Base-by-base conservation (phyloP, 2,113 vertebrate species). In the Caloenas nicobarica region DNA sequence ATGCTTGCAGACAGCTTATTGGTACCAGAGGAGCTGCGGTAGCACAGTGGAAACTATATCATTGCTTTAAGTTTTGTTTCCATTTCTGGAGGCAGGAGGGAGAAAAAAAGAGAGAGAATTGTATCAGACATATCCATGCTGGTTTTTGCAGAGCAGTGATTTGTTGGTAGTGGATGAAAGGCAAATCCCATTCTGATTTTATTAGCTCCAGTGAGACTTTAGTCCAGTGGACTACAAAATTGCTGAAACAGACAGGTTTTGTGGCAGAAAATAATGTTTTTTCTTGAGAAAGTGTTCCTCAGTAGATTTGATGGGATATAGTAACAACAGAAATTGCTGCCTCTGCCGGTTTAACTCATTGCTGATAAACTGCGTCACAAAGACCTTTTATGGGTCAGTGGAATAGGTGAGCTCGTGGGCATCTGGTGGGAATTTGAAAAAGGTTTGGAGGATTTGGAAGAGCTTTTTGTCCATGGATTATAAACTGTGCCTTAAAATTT, bases 291-390 rank as follows among this genome's bases (percentile, higher is more conserved):
- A 38, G 11, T 36, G 5, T 57, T 89, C n/a, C 40, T 88, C 46
- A 3, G 36, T 50, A 81, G 46, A 31, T 68, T 36, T 56, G 44
- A 54, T 77, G 56, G 25, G 33, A 16, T 74, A 14, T 13, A 65
- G 54, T 26, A 69, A 65, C 7, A 61, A 19, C 24, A 90, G 54
- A 69, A 70, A 38, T 46, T 81, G 19, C 51, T 92, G 56, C 24
- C 65, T 84, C 22, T 88, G 60, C 23, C 1, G 1, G 13, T 57
- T 54, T 54, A 64, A 19, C 46, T 62, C 5, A 2, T 25, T 53
- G 46, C 19, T 1, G 3, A 46, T 61, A n/a, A 88, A 72, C 23
- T 46, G 48, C 0, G 0, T 68, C 69, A 60, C 46, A 60, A 58
- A 73, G n/a, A 51, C 5, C 4, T 51, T 74, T 6, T 18, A 28